A percentile compares a stretch with the other conserved stretches of the same genome.
These are phyloP conservation scores for Heliconius hermathena DNA, from an alignment of 1,140 invertebrate genomes.

Conservation along the genomic window DNA sequence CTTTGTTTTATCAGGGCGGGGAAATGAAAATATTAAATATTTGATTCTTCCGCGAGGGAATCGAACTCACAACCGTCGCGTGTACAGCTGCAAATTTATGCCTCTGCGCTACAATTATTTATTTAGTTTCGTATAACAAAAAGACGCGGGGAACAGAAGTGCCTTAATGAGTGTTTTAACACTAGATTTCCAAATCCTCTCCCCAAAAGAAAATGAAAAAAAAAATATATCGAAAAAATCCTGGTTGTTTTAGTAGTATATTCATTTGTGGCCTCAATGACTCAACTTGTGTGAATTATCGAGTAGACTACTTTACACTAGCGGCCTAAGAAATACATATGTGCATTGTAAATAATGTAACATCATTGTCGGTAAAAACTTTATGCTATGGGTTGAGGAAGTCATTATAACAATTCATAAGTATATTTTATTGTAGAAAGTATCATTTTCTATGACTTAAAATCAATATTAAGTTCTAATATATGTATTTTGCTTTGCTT, in stretches of 20 bases:
- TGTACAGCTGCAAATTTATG: too few relatives aligned
- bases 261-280: not conserved
- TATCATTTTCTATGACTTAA: not conserved
- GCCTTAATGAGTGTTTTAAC: not conserved
- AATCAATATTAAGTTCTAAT: too few relatives aligned
- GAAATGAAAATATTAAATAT: too few relatives aligned
- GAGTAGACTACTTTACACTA: not conserved
- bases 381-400: not conserved
- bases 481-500: too few relatives aligned
- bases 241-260: too few relatives aligned
- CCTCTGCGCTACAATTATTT: too few relatives aligned
- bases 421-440: not conserved
- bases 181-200: not conserved
- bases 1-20: too few relatives aligned
- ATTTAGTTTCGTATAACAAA: too few relatives aligned
- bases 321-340: not conserved
- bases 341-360: not conserved
- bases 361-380: not conserved
- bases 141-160: too few relatives aligned
- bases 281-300: not conserved
- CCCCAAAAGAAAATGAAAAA: not conserved
- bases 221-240: too few relatives aligned
- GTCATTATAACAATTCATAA: not conserved
- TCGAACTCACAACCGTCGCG: too few relatives aligned
- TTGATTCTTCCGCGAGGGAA: too few relatives aligned